These are phyloP conservation scores for Nyctereutes procyonoides DNA, from an alignment of 2,113 vertebrate genomes.

Conservation along the genomic window DNA sequence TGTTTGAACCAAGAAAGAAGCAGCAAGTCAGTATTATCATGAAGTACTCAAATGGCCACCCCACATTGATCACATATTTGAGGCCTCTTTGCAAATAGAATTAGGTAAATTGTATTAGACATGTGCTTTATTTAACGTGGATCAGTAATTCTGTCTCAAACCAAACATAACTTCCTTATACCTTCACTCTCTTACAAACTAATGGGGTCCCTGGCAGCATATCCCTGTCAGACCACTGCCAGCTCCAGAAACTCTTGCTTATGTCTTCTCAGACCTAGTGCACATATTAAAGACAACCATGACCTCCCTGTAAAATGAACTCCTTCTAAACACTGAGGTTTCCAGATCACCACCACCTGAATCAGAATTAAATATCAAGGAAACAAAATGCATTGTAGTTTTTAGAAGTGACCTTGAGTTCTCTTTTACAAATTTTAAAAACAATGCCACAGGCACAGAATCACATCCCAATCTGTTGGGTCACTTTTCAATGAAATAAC, in stretches of 20 bases:
- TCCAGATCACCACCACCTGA: background rate
- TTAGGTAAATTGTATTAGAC: background rate
- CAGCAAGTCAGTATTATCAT: background rate
- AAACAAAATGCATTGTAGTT: background rate
- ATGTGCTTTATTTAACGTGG: background rate
- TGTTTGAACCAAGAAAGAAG: background rate
- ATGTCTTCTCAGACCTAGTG: background rate
- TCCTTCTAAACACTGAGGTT: background rate
- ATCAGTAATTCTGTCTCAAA: background rate
- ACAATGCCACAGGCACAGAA: background rate
- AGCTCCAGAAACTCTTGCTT: background rate
- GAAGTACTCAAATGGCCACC: background rate
- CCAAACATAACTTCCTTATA: background rate
- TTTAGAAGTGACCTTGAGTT: background rate
- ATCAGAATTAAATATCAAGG: background rate
- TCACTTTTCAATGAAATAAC: constrained; percentile 30
- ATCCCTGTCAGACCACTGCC: no score
- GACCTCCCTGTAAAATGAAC: background rate
- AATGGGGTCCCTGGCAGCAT: accelerated
- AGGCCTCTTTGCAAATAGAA: background rate
- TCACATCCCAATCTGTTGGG: background rate
- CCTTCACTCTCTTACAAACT: background rate
- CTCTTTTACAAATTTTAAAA: constrained; percentile 46
- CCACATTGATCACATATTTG: background rate
- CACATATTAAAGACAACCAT: background rate